phyloP scores from a whole-genome alignment of 2,797 vertebrate genomes.

The Macropodus opercularis region DNA sequence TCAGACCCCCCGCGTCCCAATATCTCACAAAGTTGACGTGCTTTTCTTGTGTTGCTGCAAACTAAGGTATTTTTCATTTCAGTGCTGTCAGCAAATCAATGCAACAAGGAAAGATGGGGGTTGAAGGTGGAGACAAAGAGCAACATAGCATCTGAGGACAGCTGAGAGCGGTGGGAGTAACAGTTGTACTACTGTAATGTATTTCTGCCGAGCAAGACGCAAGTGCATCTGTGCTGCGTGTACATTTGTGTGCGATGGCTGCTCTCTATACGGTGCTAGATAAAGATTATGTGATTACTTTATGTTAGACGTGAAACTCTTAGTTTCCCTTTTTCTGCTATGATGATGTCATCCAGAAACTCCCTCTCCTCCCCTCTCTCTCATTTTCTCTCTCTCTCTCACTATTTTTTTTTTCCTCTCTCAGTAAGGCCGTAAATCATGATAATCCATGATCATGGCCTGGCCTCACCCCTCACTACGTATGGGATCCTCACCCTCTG shows the following conservation, averaged over 20 bases:
- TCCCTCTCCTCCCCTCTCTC: slow-evolving; percentile 43
- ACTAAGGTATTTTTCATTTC: slow-evolving; percentile 86
- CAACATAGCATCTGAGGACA: slow-evolving; percentile 63
- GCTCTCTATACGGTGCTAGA: slow-evolving; percentile 17
- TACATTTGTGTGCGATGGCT: slow-evolving; percentile 12
- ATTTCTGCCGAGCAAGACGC: slow-evolving; percentile 19
- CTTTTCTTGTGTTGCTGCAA: slow-evolving; percentile 75
- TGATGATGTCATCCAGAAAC: slow-evolving; percentile 77
- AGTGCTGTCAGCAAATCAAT: slow-evolving; percentile 85
- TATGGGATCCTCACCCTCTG: slow-evolving; percentile 77
- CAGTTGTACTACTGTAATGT: slow-evolving; percentile 32
- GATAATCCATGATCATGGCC: slow-evolving; percentile 79
- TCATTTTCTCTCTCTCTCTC: slow-evolving; percentile 23
- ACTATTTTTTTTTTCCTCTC: slow-evolving; percentile 41
- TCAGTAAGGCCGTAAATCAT: slow-evolving; percentile 75
- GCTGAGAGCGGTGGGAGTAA: slow-evolving; percentile 28
- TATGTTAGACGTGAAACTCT: slow-evolving; percentile 44
- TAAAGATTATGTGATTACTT: slow-evolving; percentile 30
- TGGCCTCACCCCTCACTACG: slow-evolving; percentile 75
- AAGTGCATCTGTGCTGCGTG: slow-evolving; percentile 8
- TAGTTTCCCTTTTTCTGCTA: slow-evolving; percentile 45
- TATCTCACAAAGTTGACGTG: slow-evolving; percentile 66
- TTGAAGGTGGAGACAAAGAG: slow-evolving; percentile 56
- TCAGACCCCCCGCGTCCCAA: slow-evolving; percentile 59
- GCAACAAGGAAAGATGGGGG: slow-evolving; percentile 66